Base-by-base conservation (phyloP, 92 coral and sea anemone species). In the Anthopleura xanthogrammica region DNA sequence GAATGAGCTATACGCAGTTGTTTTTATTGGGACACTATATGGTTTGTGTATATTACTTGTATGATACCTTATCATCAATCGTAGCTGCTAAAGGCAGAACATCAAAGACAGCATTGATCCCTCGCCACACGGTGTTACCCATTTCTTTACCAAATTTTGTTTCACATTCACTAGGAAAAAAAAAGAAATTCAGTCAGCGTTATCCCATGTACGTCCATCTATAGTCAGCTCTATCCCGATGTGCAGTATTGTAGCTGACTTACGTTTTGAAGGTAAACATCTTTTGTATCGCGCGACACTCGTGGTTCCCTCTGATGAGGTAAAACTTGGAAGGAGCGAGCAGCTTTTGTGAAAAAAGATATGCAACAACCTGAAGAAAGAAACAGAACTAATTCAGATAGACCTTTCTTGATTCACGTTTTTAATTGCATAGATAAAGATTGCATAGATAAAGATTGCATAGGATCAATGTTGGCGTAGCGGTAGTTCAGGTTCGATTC, bases 261-360 rank as follows among this genome's bases (percentile, higher is more conserved):
- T 78, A 93, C 98, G 89, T 80, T 71, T 94, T 86, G 73, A 94
- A 94, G 29, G 98, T 89, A 73, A 94, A 94, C 84, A 94, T 68
- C 66, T 89, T 91, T 83, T 94, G 98, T 40, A 92, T 89, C 39
- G 84, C 80, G 50, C 98, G 92, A 14, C 77, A 89, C 79, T 94
- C 98, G 79, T 94, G 98, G 81, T 94, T 94, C n/a, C 98, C 98
- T 72, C 98, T 95, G 41, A 94, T 94, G 41, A 94, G 90, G 76
- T 92, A 87, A 80, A 94, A 91, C 91, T 94, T 94, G 78, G 95
- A 85, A 2, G 98, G 98, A 41, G 98, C 98, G 52, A 94, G 76
- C n/a, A 94, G 58, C 77, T 94, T 94, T 85, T 94, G 98, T 13
- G 98, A 86, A 66, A 94, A 94, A 50, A 94, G 86, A 81, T 94